Base-by-base conservation (phyloP, 2,888 invertebrate species). In the Mycogona germanica region DNA sequence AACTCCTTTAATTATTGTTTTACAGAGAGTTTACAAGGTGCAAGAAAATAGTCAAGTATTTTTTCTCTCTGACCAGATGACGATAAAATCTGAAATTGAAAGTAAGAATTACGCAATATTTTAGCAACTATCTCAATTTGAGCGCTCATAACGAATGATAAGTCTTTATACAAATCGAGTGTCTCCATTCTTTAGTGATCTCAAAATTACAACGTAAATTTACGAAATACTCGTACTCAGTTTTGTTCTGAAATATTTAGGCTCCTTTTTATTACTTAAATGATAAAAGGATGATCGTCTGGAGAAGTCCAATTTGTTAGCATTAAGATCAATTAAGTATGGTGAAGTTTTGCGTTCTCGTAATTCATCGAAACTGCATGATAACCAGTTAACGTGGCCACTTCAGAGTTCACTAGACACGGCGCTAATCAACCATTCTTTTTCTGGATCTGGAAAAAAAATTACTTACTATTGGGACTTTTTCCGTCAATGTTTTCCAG, bases 1-100 rank as follows among this genome's bases (percentile, higher is more conserved):
- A n/a, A n/a, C n/a, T n/a, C n/a, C n/a, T n/a, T n/a, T n/a, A 14
- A 41, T 21, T 40, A n/a, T 40, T 50, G 17, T 14, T 9, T 14
- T 29, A 2, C n/a, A 50, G 50, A 50, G 41, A 40, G 26, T 50
- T n/a, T 50, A 50, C 19, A 50, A 50, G 21, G 40, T 26, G 12
- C 50, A 50, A 12, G 19, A 21, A 3, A 40, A 40, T 17, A 50
- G 50, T 37, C 21, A 50, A n/a, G 23, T 50, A n/a, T 50, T 40
- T 26, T 50, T 50, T 21, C 14, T 50, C 40, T 21, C 25, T 40
- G 17, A 40, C 25, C 38, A 50, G 19, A 25, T 29, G 3, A n/a
- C 19, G 19, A 7, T 50, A n/a, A 50, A 26, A 25, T 14, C 25
- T 12, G 50, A 50, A 25, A 19, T 37, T 2, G 14, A 50, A 37